A percentile compares a stretch with the other conserved stretches of the same genome.
Evolutionary conservation across 2,113 vertebrate genomes (phyloP).

Genomic region (Gambusia affinis): DNA sequence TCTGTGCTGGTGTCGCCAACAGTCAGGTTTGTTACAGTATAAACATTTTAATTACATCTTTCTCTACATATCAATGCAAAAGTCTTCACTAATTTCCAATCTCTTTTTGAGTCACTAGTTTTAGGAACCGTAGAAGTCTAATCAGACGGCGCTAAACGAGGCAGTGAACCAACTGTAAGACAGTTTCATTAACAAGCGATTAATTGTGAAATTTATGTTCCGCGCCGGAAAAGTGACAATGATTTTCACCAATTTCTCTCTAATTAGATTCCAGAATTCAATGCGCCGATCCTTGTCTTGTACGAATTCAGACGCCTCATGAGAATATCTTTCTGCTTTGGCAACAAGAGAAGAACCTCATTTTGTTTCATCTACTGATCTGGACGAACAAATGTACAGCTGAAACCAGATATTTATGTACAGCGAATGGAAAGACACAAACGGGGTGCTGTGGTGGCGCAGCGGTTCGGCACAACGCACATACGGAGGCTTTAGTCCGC

Average conservation of each 20-base stretch:
- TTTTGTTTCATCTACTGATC: not conserved
- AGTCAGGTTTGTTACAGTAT: not conserved
- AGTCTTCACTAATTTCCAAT: not conserved
- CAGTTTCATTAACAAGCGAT: constrained; percentile 75
- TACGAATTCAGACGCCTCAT: too few species aligned
- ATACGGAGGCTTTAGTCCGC: too few species aligned
- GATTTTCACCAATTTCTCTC: constrained; percentile 43
- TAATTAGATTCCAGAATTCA: not conserved
- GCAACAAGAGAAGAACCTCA: not conserved
- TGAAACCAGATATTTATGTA: too few species aligned
- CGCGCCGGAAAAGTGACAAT: constrained; percentile 49
- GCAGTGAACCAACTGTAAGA: constrained; percentile 67
- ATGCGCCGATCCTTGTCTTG: too few species aligned
- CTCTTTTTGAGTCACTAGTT: constrained; percentile 20
- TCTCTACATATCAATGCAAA: not conserved
- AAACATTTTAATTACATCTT: constrained; percentile 4
- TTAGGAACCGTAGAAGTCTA: constrained; percentile 22
- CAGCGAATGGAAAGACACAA: too few species aligned
- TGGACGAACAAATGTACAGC: not conserved
- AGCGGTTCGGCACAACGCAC: too few species aligned
- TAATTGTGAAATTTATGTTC: constrained; percentile 73
- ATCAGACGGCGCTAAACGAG: constrained; percentile 61
- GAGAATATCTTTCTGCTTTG: not conserved
- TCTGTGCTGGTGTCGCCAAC: not conserved
- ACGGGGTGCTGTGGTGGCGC: too few species aligned